Evolutionary conservation across 2,888 invertebrate genomes (phyloP).

Genomic region (Antheraea assamensis): DNA sequence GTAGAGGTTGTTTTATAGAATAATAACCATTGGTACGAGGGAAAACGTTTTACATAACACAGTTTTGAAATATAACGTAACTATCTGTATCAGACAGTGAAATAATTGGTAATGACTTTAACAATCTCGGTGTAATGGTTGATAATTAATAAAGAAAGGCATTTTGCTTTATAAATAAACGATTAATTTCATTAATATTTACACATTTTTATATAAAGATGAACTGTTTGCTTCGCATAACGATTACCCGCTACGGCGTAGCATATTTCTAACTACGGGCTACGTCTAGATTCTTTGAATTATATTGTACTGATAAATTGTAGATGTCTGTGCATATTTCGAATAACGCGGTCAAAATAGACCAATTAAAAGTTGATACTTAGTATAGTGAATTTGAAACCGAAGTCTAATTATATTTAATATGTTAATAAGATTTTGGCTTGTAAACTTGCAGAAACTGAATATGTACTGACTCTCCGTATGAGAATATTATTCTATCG

Average conservation of each 20-base stretch:
- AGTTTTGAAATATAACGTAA: neutral
- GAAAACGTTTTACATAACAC: neutral
- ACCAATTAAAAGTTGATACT: neutral
- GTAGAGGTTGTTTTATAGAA: slow-evolving; percentile 17
- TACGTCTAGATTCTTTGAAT: neutral
- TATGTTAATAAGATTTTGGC: neutral
- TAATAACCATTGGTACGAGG: neutral
- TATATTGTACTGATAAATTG: neutral
- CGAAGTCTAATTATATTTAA: neutral
- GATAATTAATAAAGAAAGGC: neutral
- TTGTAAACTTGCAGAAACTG: neutral
- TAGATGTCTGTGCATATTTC: neutral
- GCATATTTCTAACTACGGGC: neutral
- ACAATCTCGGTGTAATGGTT: neutral
- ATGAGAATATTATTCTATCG: too few relatives aligned
- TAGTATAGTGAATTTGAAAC: neutral
- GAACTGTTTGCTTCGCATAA: neutral
- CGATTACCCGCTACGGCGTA: slow-evolving; percentile 2
- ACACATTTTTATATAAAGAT: neutral
- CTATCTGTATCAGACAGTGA: neutral
- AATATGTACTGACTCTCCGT: too few relatives aligned
- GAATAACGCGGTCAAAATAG: neutral
- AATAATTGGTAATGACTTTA: neutral
- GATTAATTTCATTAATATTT: neutral
- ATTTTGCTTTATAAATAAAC: neutral